These are phyloP conservation scores for Tricholaema leucomelas DNA, from an alignment of 2,113 vertebrate genomes.

Conservation along the genomic window DNA sequence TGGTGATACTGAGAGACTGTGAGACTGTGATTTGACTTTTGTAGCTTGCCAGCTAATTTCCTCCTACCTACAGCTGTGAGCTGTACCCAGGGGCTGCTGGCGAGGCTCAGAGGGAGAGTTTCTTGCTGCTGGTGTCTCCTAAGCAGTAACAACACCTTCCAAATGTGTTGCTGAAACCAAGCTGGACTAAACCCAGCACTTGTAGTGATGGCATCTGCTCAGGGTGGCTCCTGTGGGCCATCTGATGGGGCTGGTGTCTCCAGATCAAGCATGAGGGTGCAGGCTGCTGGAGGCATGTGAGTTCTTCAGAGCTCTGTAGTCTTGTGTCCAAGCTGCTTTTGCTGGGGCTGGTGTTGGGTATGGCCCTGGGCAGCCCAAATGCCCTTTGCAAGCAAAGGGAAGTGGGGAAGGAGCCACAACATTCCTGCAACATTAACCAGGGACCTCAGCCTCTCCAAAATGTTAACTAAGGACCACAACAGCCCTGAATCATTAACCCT, in stretches of 20 bases:
- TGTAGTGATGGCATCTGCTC: not conserved
- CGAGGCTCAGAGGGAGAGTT: not conserved
- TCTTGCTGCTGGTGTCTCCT: not conserved
- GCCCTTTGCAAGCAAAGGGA: not conserved
- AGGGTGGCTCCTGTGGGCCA: not conserved
- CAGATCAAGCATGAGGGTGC: accelerated
- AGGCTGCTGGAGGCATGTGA: accelerated
- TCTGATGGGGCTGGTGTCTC: not conserved
- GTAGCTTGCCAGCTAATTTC: not conserved
- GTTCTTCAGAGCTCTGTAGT: not conserved
- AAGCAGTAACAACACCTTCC: accelerated
- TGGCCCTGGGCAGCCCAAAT: not conserved
- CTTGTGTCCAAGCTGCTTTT: not conserved
- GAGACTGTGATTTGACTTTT: accelerated
- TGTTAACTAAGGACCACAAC: too few relatives aligned
- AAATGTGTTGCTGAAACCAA: not conserved
- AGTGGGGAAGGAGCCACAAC: not conserved
- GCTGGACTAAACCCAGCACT: not conserved
- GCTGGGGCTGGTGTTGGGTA: not conserved
- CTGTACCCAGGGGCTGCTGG: not conserved
- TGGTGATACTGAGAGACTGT: too few relatives aligned
- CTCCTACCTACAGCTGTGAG: not conserved
- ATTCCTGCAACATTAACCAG: not conserved
- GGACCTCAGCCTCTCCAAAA: too few relatives aligned
- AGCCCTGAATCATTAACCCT: not conserved